phyloP scores from a whole-genome alignment of 2,113 vertebrate species.

The Halichoerus grypus region DNA sequence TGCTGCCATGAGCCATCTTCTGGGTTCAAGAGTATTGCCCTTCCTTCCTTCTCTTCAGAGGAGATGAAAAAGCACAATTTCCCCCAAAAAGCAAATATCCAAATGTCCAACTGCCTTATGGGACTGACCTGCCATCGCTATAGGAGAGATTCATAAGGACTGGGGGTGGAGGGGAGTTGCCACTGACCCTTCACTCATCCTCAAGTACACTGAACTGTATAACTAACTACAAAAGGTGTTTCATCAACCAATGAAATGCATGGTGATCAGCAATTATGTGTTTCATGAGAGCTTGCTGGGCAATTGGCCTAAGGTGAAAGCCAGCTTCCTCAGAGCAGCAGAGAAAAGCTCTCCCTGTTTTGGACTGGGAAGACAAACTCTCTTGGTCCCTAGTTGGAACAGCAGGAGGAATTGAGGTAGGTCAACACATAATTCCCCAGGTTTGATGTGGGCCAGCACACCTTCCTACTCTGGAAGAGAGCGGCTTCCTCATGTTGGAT shows the following conservation, averaged over 20 bases:
- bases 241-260: background rate
- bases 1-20: no score
- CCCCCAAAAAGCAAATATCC: background rate
- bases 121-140: background rate
- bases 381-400: slow-evolving; percentile 26
- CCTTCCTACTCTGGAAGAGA: background rate
- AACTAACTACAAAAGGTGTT: background rate
- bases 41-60: background rate
- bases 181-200: background rate
- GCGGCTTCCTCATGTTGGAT: background rate
- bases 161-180: background rate
- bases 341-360: background rate
- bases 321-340: no score
- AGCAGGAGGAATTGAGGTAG: background rate
- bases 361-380: background rate
- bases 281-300: background rate
- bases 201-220: background rate
- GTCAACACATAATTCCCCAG: background rate
- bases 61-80: background rate
- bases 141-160: background rate
- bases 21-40: background rate
- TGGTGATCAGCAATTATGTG: background rate
- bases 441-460: background rate
- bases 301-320: background rate
- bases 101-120: background rate